Evolutionary conservation across 2,797 vertebrate species (phyloP).

Genomic region (Valencia hispanica): DNA sequence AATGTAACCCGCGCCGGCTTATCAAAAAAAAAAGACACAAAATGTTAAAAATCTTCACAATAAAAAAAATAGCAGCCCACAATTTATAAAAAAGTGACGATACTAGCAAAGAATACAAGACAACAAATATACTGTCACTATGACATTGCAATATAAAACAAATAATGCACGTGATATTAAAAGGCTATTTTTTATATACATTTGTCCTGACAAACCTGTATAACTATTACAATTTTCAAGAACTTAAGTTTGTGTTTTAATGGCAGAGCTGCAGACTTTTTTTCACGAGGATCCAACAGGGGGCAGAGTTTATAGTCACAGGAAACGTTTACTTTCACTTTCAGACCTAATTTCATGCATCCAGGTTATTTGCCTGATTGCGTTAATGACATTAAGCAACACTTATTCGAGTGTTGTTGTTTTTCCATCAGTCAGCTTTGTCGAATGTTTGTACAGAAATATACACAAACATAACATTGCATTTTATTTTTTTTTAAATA

Average conservation of each 20-base stretch:
- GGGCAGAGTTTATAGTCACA: background rate
- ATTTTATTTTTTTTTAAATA: too few relatives aligned
- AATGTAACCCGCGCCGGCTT: background rate
- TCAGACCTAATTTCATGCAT: background rate
- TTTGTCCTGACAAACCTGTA: background rate
- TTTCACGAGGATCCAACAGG: background rate
- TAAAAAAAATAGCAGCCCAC: background rate
- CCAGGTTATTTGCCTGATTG: background rate
- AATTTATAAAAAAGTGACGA: background rate
- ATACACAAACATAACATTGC: background rate
- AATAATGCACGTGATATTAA: background rate
- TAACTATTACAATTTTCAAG: background rate
- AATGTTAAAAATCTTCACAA: background rate
- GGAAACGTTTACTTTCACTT: background rate
- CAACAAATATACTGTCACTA: background rate
- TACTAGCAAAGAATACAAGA: background rate
- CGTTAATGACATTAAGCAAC: background rate
- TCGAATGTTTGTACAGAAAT: background rate
- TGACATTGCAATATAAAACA: background rate
- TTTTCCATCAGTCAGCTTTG: background rate
- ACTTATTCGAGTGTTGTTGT: background rate
- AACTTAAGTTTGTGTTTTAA: background rate
- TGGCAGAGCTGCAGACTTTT: background rate
- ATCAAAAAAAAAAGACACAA: background rate
- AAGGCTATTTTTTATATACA: background rate